These are phyloP conservation scores for Molorchus minor DNA, from an alignment of 2,888 invertebrate genomes.

Conservation along the genomic window DNA sequence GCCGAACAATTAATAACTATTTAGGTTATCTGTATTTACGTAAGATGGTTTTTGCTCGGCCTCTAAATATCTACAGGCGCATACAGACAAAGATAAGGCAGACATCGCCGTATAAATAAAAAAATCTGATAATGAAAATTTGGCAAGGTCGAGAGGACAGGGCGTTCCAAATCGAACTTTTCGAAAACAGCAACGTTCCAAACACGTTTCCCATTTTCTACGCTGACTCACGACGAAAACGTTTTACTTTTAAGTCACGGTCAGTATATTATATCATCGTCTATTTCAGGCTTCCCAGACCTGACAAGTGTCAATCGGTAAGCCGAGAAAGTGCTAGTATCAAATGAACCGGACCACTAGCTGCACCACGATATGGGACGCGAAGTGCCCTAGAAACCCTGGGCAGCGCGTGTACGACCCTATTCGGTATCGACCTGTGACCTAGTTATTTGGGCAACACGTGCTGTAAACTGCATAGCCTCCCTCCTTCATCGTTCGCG, in stretches of 20 bases:
- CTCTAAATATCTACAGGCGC: too few relatives aligned
- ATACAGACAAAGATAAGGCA: too few relatives aligned
- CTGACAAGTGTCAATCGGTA: not conserved
- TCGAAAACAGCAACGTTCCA: not conserved
- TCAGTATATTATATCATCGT: too few relatives aligned
- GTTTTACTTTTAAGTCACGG: not conserved
- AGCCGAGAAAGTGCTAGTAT: not conserved
- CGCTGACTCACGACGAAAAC: not conserved
- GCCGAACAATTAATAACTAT: too few relatives aligned
- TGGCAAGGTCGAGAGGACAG: not conserved
- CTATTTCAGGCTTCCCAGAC: too few relatives aligned
- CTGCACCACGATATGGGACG: constrained; percentile 43
- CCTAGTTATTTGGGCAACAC: constrained; percentile 56
- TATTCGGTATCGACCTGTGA: constrained; percentile 57
- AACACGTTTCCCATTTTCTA: not conserved
- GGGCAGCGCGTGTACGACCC: constrained; percentile 53
- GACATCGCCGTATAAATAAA: too few relatives aligned
- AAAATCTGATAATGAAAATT: not conserved
- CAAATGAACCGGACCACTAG: constrained; percentile 8
- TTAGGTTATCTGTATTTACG: too few relatives aligned
- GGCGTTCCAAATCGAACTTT: not conserved
- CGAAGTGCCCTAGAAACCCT: constrained; percentile 53
- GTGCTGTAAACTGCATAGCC: constrained; percentile 44
- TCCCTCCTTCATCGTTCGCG: constrained; percentile 5
- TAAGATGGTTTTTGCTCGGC: too few relatives aligned